Evolutionary conservation across 2,113 vertebrate species (phyloP).

Genomic region (Nothocercus nigrocapillus): DNA sequence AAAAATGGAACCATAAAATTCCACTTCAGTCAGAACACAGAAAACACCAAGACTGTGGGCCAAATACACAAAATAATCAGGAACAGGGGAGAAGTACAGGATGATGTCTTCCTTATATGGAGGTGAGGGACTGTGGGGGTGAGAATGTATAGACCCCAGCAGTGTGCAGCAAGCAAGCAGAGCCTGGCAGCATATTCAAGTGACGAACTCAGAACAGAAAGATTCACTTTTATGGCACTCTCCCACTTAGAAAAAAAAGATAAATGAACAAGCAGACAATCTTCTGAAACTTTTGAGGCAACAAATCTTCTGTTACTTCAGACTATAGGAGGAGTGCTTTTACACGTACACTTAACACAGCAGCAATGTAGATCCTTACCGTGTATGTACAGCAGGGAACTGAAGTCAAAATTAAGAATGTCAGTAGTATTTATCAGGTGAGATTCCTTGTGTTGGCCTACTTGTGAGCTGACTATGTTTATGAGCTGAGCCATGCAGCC

Average conservation of each 20-base stretch:
- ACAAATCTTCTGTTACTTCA: constrained; percentile 1
- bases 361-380: neutral
- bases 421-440: neutral
- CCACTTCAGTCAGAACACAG: neutral
- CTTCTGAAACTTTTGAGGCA: neutral
- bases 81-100: neutral
- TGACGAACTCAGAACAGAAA: neutral
- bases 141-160: neutral
- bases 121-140: accelerated
- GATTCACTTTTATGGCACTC: neutral
- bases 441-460: neutral
- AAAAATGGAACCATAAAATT: constrained; percentile 25
- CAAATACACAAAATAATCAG: neutral
- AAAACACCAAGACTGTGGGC: neutral
- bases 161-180: neutral
- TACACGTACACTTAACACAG: neutral
- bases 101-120: neutral
- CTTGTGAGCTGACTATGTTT: neutral
- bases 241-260: neutral
- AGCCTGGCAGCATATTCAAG: neutral
- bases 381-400: neutral
- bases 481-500: neutral
- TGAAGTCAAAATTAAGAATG: neutral
- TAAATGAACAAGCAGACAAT: neutral
- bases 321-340: neutral